Percentiles rank a stretch among this genome's conserved stretches.
phyloP scores from a whole-genome alignment of 92 coral and sea anemone genomes.

The Galaxea fascicularis region DNA sequence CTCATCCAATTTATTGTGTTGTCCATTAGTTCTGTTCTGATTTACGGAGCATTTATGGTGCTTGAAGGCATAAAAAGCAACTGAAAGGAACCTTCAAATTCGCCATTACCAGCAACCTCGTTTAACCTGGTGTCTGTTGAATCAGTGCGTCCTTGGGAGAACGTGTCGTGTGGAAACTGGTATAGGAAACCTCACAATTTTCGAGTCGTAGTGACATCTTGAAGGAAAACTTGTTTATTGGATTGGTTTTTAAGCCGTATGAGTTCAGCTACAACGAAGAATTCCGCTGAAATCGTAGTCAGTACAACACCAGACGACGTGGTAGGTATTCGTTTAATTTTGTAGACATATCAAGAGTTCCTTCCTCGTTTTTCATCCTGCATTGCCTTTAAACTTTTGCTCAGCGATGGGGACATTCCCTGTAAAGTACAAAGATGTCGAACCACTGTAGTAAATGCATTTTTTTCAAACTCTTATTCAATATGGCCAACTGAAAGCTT shows the following conservation, averaged over 20 bases:
- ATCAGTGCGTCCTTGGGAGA: constrained; percentile 26
- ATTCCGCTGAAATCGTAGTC: constrained; percentile 62
- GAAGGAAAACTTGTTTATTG: background rate
- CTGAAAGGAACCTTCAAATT: background rate
- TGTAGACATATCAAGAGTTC: constrained; percentile 8
- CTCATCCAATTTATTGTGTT: background rate
- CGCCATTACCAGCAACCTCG: constrained; percentile 8
- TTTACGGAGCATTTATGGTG: constrained; percentile 33
- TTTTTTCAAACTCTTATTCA: background rate
- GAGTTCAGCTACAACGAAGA: constrained; percentile 69
- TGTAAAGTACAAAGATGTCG: background rate
- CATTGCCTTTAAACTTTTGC: background rate
- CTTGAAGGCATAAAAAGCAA: constrained; percentile 7
- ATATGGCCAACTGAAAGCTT: constrained; percentile 6
- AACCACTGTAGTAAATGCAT: background rate
- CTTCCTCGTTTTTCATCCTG: background rate
- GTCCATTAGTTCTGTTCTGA: background rate
- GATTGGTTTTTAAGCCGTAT: constrained; percentile 65
- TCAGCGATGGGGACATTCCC: background rate
- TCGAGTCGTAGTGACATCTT: constrained; percentile 9
- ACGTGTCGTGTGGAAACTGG: constrained; percentile 17
- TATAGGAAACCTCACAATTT: constrained; percentile 28
- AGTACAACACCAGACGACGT: constrained; percentile 39
- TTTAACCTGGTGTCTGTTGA: constrained; percentile 38
- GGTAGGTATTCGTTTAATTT: constrained; percentile 37